Evolutionary conservation across 2,888 invertebrate genomes (phyloP), one percentile per base, ranked within the genome.

Genomic region (Adelognathus sp.): DNA sequence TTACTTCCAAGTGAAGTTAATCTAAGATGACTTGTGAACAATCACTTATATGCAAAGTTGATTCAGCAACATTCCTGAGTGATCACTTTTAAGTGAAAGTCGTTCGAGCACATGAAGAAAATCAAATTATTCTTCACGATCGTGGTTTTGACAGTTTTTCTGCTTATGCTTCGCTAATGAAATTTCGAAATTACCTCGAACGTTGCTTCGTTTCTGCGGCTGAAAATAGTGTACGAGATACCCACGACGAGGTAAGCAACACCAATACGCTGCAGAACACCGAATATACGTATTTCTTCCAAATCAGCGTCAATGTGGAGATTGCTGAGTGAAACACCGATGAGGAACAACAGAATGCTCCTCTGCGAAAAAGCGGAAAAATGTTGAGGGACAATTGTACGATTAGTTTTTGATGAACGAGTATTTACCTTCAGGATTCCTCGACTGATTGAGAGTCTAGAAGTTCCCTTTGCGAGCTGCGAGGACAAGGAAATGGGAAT

Each of bases 191-290:
- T 58, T 76, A 86, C 85, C 82, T 84, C 54, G 61, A 11, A 27
- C 24, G 64, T 75, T 7, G 50, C 14, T 31, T 93, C 93, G 89
- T 93, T 93, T 76, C 92, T 92, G 6, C 92, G 92, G 1, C 93
- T 93, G 63, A 94, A 93, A 46, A 94, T 91, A 0, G 93, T 93
- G 84, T 94, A 95, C 86, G 95, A 91, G 0, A 94, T 92, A 0
- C 96, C 96, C 0, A 96, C 95, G 2, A 97, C 92, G 16, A 98
- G 93, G 91, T 98, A 99, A 7, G 96, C 94, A 21, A 98, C 92
- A 0, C 96, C 96, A 86, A 99, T 96, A 76, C 98, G 93, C 92
- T 99, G 98, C 80, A 99, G 92, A 0, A 99, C 98, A 6, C 98
- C 98, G 88, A 97, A 96, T 78, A 99, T 94, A 52, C 98, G 93